Evolutionary conservation across 1,140 invertebrate species (phyloP).

Genomic region (Propsilocerus akamusi): DNA sequence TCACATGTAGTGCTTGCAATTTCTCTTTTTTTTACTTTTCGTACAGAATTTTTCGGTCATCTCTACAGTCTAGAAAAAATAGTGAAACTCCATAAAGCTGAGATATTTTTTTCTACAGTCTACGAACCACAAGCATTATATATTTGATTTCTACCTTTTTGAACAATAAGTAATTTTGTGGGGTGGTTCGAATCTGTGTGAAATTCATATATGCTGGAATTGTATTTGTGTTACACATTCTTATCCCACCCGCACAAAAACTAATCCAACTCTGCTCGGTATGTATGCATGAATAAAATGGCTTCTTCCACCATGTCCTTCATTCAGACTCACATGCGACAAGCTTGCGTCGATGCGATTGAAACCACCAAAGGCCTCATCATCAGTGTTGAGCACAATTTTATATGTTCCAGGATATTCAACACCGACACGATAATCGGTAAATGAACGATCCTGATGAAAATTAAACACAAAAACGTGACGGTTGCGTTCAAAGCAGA

Average conservation of each 20-base stretch:
- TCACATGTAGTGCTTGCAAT: too few relatives aligned
- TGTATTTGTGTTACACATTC: too few relatives aligned
- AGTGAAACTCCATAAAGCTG: too few relatives aligned
- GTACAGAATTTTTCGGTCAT: too few relatives aligned
- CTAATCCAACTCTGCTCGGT: slow-evolving; percentile 42
- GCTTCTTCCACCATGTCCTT: slow-evolving; percentile 38
- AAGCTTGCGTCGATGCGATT: slow-evolving; percentile 54
- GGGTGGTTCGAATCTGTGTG: too few relatives aligned
- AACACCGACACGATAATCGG: slow-evolving; percentile 79
- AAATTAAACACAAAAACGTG: slow-evolving; percentile 92
- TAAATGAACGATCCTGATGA: slow-evolving; percentile 75
- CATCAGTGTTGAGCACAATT: slow-evolving; percentile 66
- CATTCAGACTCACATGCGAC: slow-evolving; percentile 42
- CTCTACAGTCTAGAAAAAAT: too few relatives aligned
- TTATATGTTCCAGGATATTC: slow-evolving; percentile 56
- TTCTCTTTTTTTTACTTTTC: too few relatives aligned
- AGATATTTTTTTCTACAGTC: too few relatives aligned
- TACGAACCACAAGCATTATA: too few relatives aligned
- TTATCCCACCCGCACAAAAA: slow-evolving; percentile 26
- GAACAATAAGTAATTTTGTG: too few relatives aligned
- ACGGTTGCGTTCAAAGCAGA: slow-evolving; percentile 75
- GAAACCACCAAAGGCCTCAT: slow-evolving; percentile 61
- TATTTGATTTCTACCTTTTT: too few relatives aligned
- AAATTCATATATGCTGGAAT: too few relatives aligned
- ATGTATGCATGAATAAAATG: slow-evolving; percentile 45